Conservation (phyloP, 2,888 invertebrate genomes). For the Apeira syringaria region DNA sequence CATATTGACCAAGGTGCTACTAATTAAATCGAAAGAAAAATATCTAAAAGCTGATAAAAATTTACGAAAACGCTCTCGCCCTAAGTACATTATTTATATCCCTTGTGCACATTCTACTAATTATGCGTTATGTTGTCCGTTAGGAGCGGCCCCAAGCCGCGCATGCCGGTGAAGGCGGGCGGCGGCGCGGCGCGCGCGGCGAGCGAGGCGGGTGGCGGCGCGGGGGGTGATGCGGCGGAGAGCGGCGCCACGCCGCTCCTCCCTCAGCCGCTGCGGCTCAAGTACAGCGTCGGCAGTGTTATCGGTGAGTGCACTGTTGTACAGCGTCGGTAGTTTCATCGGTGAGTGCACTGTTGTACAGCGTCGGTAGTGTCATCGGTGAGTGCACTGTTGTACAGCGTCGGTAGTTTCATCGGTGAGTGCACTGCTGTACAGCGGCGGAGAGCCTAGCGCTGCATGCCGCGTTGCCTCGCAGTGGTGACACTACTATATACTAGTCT, state of each 20-base stretch:
- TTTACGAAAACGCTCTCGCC: too few species aligned
- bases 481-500: too few species aligned
- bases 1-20: too few species aligned
- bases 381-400: too few species aligned
- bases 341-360: too few species aligned
- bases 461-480: too few species aligned
- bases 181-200: slow-evolving; percentile 62
- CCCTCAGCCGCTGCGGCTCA: slow-evolving; percentile 85
- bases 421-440: slow-evolving; percentile 91
- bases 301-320: slow-evolving; percentile 85
- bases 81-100: too few species aligned
- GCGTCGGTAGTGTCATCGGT: slow-evolving; percentile 91
- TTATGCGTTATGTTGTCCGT: not conserved
- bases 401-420: too few species aligned
- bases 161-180: slow-evolving; percentile 89
- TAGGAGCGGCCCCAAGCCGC: slow-evolving; percentile 89
- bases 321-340: too few species aligned
- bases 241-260: slow-evolving; percentile 61
- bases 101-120: too few species aligned
- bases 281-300: slow-evolving; percentile 90
- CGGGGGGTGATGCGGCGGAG: slow-evolving; percentile 42
- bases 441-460: slow-evolving; percentile 87
- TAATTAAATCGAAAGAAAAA: too few species aligned
- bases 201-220: slow-evolving; percentile 48
- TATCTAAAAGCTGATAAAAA: too few species aligned